phyloP scores from a whole-genome alignment of 1,140 invertebrate species.

The Leptopilina clavipes region DNA sequence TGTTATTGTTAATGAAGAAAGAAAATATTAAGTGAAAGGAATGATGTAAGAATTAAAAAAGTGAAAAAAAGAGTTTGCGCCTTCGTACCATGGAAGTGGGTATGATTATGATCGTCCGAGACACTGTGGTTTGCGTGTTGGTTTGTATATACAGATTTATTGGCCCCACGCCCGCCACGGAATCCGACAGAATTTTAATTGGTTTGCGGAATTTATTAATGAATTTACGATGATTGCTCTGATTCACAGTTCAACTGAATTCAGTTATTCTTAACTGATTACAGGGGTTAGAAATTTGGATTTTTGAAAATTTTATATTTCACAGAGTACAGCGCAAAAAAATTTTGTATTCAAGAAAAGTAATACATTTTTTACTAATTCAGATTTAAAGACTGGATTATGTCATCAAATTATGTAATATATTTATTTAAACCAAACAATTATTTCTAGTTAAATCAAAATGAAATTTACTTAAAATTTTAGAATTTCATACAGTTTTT shows the following conservation, averaged over 20 bases:
- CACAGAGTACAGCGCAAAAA: too few species aligned
- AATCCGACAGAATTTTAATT: conserved; percentile 68
- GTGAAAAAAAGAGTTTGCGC: not conserved
- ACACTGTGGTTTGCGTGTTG: conserved; percentile 56
- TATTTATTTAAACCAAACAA: too few species aligned
- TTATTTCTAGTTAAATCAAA: too few species aligned
- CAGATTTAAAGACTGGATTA: too few species aligned
- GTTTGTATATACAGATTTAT: conserved; percentile 62
- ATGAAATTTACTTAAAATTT: too few species aligned
- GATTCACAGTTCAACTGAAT: conserved; percentile 32
- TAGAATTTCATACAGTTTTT: too few species aligned
- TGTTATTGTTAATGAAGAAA: conserved; percentile 37
- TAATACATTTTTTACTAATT: too few species aligned
- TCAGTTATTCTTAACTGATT: conserved; percentile 50
- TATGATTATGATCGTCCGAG: conserved; percentile 45
- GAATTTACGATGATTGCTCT: conserved; percentile 59
- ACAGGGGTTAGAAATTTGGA: too few species aligned
- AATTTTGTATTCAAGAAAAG: too few species aligned
- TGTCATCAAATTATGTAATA: too few species aligned
- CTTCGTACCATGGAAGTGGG: conserved; percentile 40
- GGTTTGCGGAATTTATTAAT: conserved; percentile 65
- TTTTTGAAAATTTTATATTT: too few species aligned
- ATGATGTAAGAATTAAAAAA: conserved; percentile 28
- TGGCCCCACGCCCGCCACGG: conserved; percentile 54
- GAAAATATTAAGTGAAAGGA: conserved; percentile 26